Evolutionary conservation across 2,797 vertebrate species (phyloP).

Genomic region (Eremophila alpestris): DNA sequence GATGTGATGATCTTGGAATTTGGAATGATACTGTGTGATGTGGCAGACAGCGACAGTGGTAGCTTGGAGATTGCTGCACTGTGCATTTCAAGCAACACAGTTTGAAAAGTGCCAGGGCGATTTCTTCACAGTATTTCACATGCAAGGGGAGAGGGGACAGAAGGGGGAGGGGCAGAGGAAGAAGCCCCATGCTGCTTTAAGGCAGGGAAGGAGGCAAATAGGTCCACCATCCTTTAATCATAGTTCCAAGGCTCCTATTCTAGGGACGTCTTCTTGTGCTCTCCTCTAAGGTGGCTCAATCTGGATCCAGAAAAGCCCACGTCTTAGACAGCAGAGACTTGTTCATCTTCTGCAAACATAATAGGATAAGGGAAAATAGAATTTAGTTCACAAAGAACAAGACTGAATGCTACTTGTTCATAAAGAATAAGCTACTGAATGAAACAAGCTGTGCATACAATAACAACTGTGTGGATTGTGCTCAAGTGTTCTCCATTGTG

Average conservation of each 20-base stretch:
- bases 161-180: conserved; percentile 75
- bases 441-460: neutral
- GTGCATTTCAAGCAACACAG: conserved; percentile 80
- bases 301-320: conserved; percentile 73
- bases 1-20: conserved; percentile 76
- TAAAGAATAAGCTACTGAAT: neutral
- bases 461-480: neutral
- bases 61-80: conserved; percentile 74
- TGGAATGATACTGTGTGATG: conserved; percentile 79
- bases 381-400: conserved; percentile 34
- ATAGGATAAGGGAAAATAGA: conserved; percentile 39
- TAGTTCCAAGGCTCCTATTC: conserved; percentile 82
- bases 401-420: neutral
- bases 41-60: conserved; percentile 77
- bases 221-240: conserved; percentile 83
- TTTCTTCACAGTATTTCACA: conserved; percentile 99
- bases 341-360: conserved; percentile 89
- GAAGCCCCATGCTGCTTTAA: conserved; percentile 96
- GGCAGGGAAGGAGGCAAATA: conserved; percentile 91
- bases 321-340: conserved; percentile 96
- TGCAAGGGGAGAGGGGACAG: conserved; percentile 80
- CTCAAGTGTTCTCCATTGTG: neutral
- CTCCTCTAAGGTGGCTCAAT: conserved; percentile 79
- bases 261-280: conserved; percentile 81
- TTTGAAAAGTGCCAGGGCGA: conserved; percentile 92